phyloP scores from a whole-genome alignment of 2,113 vertebrate genomes.

The Chascanopsetta lugubris region DNA sequence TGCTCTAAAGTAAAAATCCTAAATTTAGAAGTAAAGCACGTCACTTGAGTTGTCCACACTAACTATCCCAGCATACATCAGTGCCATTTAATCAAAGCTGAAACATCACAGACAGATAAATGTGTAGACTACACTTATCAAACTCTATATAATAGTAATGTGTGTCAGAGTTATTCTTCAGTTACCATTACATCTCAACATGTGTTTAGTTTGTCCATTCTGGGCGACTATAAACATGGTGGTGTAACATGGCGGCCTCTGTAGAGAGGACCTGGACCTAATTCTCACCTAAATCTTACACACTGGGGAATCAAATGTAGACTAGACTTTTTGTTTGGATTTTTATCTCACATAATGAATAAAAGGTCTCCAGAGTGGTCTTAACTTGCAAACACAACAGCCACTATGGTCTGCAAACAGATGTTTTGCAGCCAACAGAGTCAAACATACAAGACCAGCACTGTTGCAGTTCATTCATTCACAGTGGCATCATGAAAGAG shows the following conservation, averaged over 20 bases:
- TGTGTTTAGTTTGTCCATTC: too few relatives aligned
- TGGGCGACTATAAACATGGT: too few relatives aligned
- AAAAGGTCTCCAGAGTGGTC: not conserved
- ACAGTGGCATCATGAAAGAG: not conserved
- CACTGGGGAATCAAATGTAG: too few relatives aligned
- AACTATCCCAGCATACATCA: not conserved
- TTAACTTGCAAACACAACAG: not conserved
- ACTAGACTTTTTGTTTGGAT: not conserved
- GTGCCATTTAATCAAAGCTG: not conserved
- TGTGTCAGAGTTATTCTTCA: too few relatives aligned
- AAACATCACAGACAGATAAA: not conserved
- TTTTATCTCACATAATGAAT: not conserved
- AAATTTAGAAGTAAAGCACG: too few relatives aligned
- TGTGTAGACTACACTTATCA: not conserved
- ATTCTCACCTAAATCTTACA: too few relatives aligned
- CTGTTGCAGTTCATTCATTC: not conserved
- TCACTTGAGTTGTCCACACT: not conserved
- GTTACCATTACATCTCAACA: too few relatives aligned
- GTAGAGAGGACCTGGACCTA: too few relatives aligned
- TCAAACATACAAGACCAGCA: constrained; percentile 5
- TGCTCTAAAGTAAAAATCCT: too few relatives aligned
- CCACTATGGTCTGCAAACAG: not conserved
- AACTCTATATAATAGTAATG: too few relatives aligned
- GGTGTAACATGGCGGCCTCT: too few relatives aligned
- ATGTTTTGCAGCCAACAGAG: not conserved